Evolutionary conservation across 2,888 invertebrate genomes (phyloP), one percentile per base, ranked within the genome.

Genomic region (Pharmacophagus antenor): DNA sequence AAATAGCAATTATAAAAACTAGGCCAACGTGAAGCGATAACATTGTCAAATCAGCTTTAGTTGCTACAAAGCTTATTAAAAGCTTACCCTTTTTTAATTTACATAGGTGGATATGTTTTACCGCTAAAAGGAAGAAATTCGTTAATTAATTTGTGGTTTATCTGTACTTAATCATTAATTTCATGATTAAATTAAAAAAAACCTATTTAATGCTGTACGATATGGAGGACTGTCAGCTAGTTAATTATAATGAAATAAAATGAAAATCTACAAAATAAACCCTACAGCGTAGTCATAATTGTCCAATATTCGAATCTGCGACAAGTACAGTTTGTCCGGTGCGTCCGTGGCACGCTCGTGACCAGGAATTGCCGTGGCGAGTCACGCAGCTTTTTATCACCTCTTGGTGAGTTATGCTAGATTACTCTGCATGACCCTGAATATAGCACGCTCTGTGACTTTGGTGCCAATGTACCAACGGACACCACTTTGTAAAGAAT

Each of bases 381-480:
- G 80, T 77, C 80, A 78, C 81, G 80, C 76, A 65, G 69, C 76
- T 85, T 88, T 88, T 88, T 88, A 79, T 77, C 77, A 84, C 72
- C 81, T 81, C 74, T 83, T 83, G 88, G 88, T 86, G 86, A 83
- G 84, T 73, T 86, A 85, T 84, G 86, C 74, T 69, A 73, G 70
- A 71, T 82, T 81, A 80, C 66, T 67, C 72, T 64, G 74, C 76
- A 73, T 73, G 85, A 85, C 80, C 79, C 79, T 73, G 73, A 67
- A 66, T 67, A 64, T 65, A 70, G 63, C 70, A 74, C 71, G 73
- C 42, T 61, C 53, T 15, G 31, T 56, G 44, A 53, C 53, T 61
- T 56, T 61, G 61, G 61, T 61, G 61, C 61, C 61, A 56, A 56
- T 53, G 61, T 61, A 56, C 61, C 51, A 27, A 25, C n/a, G 17